Evolutionary conservation across 1,140 invertebrate genomes (phyloP).

Genomic region (Zelostemma sp.): DNA sequence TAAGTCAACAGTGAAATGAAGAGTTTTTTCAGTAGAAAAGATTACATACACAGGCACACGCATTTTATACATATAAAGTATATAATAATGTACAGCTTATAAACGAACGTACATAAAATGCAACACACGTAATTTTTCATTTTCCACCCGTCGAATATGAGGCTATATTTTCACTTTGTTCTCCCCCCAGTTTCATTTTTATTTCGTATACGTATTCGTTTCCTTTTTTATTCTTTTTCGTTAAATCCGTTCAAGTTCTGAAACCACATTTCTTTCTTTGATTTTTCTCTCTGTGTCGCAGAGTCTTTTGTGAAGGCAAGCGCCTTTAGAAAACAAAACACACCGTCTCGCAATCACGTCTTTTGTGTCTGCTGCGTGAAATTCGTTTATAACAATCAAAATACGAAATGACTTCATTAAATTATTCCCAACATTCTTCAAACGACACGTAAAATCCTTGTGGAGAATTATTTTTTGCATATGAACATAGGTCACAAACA

Average conservation of each 20-base stretch:
- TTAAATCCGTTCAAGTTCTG: conserved; percentile 33
- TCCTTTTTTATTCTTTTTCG: conserved; percentile 15
- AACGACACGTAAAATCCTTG: conserved; percentile 7
- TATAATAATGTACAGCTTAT: background rate
- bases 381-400: conserved; percentile 6
- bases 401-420: conserved; percentile 33
- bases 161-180: conserved; percentile 36
- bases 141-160: conserved; percentile 29
- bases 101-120: conserved; percentile 30
- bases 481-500: background rate
- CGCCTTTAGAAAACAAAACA: conserved; percentile 51
- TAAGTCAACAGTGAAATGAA: no score
- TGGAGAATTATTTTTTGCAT: no score
- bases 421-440: conserved; percentile 36
- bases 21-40: no score
- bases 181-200: conserved; percentile 9
- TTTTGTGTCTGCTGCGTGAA: conserved; percentile 35
- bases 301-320: conserved; percentile 26
- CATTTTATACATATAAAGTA: no score
- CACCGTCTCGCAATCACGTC: conserved; percentile 51
- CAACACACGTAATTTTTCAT: conserved; percentile 20
- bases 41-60: no score
- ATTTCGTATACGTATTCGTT: conserved; percentile 24
- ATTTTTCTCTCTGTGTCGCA: conserved; percentile 18
- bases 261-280: conserved; percentile 23